Conservation (phyloP, 2,113 vertebrate species). For the Megalops atlanticus region DNA sequence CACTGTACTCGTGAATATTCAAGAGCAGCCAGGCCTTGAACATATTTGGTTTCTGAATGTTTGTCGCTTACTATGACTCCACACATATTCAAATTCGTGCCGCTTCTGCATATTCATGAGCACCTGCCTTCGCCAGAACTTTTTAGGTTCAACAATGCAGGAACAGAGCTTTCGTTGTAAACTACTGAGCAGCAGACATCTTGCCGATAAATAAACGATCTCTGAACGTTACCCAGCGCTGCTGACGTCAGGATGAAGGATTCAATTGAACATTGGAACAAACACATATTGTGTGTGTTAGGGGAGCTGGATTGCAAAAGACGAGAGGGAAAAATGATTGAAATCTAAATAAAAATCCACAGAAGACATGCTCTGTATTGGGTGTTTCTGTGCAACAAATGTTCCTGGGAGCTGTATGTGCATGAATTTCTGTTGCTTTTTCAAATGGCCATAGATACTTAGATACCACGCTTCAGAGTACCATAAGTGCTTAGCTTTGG, state of each 20-base stretch:
- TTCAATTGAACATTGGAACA: not conserved
- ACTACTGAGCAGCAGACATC: not conserved
- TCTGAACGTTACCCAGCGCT: not conserved
- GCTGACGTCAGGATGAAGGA: not conserved
- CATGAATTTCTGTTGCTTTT: too few species aligned
- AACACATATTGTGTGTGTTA: too few species aligned
- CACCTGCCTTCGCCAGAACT: conserved; percentile 10
- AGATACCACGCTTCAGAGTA: too few species aligned
- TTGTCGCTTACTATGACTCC: conserved; percentile 17
- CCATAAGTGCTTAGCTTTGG: not conserved
- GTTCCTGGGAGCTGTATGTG: too few species aligned
- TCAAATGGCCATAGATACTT: too few species aligned
- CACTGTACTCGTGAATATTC: conserved; percentile 19
- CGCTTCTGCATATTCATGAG: conserved; percentile 7
- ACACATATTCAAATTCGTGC: not conserved
- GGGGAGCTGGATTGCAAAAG: too few species aligned
- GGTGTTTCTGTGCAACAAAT: too few species aligned
- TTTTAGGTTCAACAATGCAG: not conserved
- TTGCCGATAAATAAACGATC: not conserved
- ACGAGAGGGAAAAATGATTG: too few species aligned
- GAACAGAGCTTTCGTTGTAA: not conserved
- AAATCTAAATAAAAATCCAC: too few species aligned
- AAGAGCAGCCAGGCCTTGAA: not conserved
- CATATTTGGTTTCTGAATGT: conserved; percentile 17
- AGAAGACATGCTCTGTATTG: too few species aligned